phyloP scores from a whole-genome alignment of 2,888 invertebrate species.

The Tiliacea aurago region DNA sequence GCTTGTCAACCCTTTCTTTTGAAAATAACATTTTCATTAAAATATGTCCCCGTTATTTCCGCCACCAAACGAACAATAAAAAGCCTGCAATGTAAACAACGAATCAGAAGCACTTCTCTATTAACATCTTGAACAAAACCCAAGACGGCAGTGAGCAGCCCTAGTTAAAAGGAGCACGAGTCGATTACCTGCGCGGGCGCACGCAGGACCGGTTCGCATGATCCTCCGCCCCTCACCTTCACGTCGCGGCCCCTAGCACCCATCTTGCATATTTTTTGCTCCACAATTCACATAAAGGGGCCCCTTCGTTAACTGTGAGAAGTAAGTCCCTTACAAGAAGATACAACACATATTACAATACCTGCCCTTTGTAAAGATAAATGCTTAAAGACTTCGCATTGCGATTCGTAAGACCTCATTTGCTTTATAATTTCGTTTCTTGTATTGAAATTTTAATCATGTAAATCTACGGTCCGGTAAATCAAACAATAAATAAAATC shows the following conservation, averaged over 20 bases:
- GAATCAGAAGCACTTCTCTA: conserved; percentile 2
- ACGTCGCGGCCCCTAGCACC: conserved; percentile 72
- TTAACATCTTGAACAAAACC: background rate
- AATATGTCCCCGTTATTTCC: background rate
- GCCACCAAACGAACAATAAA: background rate
- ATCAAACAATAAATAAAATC: conserved; percentile 22
- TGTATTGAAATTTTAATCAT: conserved; percentile 21
- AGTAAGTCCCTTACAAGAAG: conserved; percentile 50
- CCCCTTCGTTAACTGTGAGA: conserved; percentile 71
- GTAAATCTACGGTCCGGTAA: conserved; percentile 1
- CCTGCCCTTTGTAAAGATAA: conserved; percentile 38
- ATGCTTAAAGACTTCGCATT: conserved; percentile 27
- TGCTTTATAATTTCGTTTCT: conserved; percentile 17
- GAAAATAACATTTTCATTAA: background rate
- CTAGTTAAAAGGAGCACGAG: conserved; percentile 70
- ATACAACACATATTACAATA: conserved; percentile 46
- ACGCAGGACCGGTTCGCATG: conserved; percentile 85
- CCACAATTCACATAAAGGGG: conserved; percentile 73
- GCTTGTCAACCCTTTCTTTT: background rate
- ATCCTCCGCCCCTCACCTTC: conserved; percentile 72
- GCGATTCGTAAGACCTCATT: conserved; percentile 17
- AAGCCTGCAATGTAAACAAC: background rate
- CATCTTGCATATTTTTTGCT: conserved; percentile 85
- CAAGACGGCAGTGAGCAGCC: conserved; percentile 45
- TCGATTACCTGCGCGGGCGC: conserved; percentile 89